phyloP scores from a whole-genome alignment of 2,113 vertebrate genomes.

The Brachirus orientalis region DNA sequence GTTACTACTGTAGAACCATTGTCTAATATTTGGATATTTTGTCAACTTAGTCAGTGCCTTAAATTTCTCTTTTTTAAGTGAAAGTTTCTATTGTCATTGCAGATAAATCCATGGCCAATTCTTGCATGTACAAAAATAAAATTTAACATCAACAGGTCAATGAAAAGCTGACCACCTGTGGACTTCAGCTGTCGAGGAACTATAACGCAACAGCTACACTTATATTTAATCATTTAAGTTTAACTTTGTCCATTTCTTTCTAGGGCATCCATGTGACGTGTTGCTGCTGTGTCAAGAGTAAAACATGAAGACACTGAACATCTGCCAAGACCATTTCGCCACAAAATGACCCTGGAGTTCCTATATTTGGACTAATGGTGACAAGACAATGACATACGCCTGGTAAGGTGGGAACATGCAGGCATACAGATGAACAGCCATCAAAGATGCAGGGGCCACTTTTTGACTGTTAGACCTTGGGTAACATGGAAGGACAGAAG shows the following conservation, averaged over 20 bases:
- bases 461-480: conserved; percentile 32
- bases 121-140: no score
- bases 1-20: neutral
- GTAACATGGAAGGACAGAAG: conserved; percentile 13
- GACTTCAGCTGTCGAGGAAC: neutral
- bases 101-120: no score
- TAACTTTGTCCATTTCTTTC: conserved; percentile 92
- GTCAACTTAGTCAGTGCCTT: no score
- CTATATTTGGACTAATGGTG: neutral
- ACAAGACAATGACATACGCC: conserved; percentile 53
- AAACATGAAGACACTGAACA: conserved; percentile 50
- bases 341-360: conserved; percentile 5
- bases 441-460: conserved; percentile 20
- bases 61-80: no score
- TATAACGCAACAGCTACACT: neutral
- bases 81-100: no score
- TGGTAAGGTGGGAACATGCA: conserved; percentile 58
- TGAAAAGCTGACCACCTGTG: no score
- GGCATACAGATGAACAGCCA: conserved; percentile 16
- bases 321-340: conserved; percentile 29
- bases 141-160: no score
- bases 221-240: conserved; percentile 58
- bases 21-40: no score
- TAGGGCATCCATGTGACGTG: conserved; percentile 55
- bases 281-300: conserved; percentile 49